phyloP scores from a whole-genome alignment of 1,140 invertebrate species.

The Drosophila micromelanica region DNA sequence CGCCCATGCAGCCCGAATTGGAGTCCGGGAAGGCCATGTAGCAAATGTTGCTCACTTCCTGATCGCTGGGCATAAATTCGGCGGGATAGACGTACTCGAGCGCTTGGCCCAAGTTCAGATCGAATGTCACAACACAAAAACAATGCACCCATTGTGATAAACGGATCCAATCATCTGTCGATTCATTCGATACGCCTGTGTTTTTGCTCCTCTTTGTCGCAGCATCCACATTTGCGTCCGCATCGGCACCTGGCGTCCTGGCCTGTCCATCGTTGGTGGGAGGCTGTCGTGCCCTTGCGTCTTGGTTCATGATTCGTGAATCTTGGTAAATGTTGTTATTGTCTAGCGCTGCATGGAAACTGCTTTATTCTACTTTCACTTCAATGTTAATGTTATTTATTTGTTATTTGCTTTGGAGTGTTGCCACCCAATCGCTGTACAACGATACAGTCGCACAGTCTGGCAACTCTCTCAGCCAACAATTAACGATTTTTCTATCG shows the following conservation, averaged over 20 bases:
- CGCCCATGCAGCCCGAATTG: constrained; percentile 99
- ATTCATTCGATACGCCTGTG: constrained; percentile 37
- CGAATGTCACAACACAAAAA: constrained; percentile 98
- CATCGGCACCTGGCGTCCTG: constrained; percentile 2
- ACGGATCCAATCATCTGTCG: constrained; percentile 65
- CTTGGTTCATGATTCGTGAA: constrained; percentile 34
- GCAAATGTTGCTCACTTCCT: constrained; percentile 98
- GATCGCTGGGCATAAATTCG: constrained; percentile 92
- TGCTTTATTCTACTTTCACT: constrained; percentile 53
- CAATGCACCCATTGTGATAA: constrained; percentile 98
- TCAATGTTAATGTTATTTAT: constrained; percentile 50
- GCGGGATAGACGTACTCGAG: constrained; percentile 93
- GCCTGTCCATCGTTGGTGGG: constrained; percentile 11
- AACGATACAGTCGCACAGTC: neutral
- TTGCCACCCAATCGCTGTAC: constrained; percentile 21
- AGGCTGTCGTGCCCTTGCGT: constrained; percentile 17
- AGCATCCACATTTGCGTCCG: neutral
- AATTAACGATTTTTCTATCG: neutral
- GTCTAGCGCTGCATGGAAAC: constrained; percentile 27
- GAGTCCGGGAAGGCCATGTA: constrained; percentile 99
- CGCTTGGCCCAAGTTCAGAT: constrained; percentile 97
- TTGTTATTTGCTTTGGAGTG: constrained; percentile 25
- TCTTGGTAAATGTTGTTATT: constrained; percentile 21
- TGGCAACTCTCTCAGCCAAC: constrained; percentile 20
- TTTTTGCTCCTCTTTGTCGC: neutral